Conservation (phyloP, 2,797 vertebrate species). For the Enteromius radiatus region DNA sequence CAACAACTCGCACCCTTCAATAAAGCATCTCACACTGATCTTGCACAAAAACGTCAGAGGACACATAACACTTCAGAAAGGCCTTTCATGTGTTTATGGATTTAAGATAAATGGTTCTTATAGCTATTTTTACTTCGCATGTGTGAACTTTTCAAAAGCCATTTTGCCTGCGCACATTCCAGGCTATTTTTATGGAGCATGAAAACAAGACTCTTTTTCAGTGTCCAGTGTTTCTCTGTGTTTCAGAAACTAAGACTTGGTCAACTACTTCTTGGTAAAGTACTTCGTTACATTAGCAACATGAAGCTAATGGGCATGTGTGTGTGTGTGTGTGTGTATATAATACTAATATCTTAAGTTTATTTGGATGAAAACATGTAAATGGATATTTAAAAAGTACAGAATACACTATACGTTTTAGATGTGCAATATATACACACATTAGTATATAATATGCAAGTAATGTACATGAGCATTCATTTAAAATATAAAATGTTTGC, state of each 20-base stretch:
- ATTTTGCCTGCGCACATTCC: constrained; percentile 74
- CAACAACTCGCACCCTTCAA: constrained; percentile 42
- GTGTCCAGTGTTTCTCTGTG: not conserved
- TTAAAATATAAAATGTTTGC: not conserved
- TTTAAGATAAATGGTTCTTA: constrained; percentile 63
- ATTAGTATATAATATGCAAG: not conserved
- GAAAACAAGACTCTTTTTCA: constrained; percentile 43
- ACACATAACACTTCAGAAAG: constrained; percentile 61
- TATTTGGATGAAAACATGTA: not conserved
- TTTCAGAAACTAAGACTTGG: not conserved
- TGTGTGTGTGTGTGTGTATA: not conserved
- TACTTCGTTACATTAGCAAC: not conserved
- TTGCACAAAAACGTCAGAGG: constrained; percentile 57
- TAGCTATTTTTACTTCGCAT: constrained; percentile 72
- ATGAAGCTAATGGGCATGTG: not conserved
- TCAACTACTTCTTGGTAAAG: not conserved
- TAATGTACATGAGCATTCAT: not conserved
- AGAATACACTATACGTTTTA: not conserved
- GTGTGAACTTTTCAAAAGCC: constrained; percentile 62
- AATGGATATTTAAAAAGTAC: not conserved
- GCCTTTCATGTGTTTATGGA: constrained; percentile 71
- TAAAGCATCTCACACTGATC: constrained; percentile 57
- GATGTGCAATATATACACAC: not conserved
- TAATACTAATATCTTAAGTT: not conserved
- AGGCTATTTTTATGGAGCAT: constrained; percentile 66